These are phyloP conservation scores for Cheilinus undulatus DNA, from an alignment of 2,113 vertebrate species.

Conservation along the genomic window DNA sequence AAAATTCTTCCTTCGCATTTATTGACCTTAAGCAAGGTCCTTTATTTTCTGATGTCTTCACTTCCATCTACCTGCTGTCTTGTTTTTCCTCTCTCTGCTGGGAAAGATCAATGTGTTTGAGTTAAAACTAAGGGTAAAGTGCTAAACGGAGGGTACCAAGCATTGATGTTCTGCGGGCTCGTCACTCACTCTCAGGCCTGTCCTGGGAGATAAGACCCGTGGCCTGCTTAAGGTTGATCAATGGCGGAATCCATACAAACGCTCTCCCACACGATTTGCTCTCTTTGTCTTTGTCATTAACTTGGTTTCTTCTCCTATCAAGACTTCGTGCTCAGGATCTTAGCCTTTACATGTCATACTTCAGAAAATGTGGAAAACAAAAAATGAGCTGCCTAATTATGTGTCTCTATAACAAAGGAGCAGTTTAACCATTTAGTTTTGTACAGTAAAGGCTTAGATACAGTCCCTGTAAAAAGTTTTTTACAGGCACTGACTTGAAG, in stretches of 20 bases:
- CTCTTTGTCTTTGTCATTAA: constrained; percentile 69
- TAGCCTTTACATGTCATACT: constrained; percentile 34
- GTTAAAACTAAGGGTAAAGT: constrained; percentile 40
- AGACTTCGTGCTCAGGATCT: constrained; percentile 18
- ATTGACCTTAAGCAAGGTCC: not conserved
- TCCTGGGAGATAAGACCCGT: constrained; percentile 67
- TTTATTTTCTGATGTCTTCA: constrained; percentile 40
- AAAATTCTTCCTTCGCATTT: not conserved
- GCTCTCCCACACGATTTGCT: constrained; percentile 35
- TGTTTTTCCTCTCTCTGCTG: constrained; percentile 41
- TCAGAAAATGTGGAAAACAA: constrained; percentile 30
- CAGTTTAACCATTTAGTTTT: constrained; percentile 5
- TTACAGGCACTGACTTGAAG: too few species aligned
- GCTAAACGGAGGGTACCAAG: constrained; percentile 47
- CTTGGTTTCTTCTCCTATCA: constrained; percentile 48
- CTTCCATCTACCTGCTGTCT: constrained; percentile 41
- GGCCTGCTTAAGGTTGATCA: constrained; percentile 70
- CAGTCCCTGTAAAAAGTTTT: too few species aligned
- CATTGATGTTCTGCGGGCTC: constrained; percentile 61
- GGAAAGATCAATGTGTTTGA: constrained; percentile 57
- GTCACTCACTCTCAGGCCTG: constrained; percentile 63
- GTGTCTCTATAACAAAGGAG: constrained; percentile 17
- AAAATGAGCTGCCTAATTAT: constrained; percentile 40
- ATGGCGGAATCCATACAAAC: constrained; percentile 62
- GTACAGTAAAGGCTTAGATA: not conserved